These are phyloP conservation scores for Trichonephila clavipes DNA, from an alignment of 1,140 invertebrate genomes.

Conservation along the genomic window DNA sequence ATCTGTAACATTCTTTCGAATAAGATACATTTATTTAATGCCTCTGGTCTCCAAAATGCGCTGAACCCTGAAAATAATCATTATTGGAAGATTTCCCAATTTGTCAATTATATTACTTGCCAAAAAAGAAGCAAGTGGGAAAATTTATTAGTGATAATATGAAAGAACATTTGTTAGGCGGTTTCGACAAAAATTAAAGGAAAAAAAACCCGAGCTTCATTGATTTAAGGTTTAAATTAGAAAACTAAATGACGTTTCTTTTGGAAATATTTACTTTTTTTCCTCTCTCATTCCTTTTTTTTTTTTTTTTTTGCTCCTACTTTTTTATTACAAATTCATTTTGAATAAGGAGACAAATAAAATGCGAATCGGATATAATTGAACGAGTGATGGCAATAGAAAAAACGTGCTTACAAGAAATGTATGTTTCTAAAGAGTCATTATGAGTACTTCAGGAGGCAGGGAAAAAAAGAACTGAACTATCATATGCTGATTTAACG, in stretches of 20 bases:
- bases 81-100: neutral
- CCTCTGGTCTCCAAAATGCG: neutral
- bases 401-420: neutral
- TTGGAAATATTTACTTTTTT: constrained; percentile 13
- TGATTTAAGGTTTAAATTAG: constrained; percentile 16
- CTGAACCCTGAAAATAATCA: neutral
- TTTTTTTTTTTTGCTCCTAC: neutral
- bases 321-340: constrained; percentile 13
- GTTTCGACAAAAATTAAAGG: neutral
- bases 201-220: neutral
- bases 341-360: neutral
- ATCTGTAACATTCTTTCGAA: too few relatives aligned
- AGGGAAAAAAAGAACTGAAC: too few relatives aligned
- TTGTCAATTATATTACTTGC: neutral
- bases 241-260: constrained; percentile 10
- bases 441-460: neutral
- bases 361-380: neutral
- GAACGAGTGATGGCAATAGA: neutral
- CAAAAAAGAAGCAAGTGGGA: neutral
- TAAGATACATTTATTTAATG: too few relatives aligned
- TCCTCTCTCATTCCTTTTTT: neutral
- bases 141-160: constrained; percentile 1
- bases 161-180: neutral
- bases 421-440: constrained; percentile 1
- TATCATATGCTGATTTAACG: constrained; percentile 4